Percentiles rank a stretch among this genome's conserved stretches.
Conservation (phyloP, 2,113 vertebrate species). For the Hippolais icterina region DNA sequence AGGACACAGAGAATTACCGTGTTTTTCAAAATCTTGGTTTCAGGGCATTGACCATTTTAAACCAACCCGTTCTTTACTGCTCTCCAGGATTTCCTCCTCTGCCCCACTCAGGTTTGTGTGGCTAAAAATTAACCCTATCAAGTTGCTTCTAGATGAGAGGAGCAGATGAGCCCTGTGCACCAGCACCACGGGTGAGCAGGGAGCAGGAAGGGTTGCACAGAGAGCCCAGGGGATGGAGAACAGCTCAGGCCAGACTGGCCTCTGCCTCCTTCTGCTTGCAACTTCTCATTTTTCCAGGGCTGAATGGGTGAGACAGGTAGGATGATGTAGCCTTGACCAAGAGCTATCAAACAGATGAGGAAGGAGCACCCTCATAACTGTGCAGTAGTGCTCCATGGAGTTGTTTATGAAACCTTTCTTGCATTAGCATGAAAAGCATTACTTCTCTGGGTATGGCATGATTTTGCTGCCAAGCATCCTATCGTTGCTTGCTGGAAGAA, state of each 20-base stretch:
- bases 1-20: background rate
- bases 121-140: background rate
- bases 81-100: background rate
- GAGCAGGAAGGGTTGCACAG: background rate
- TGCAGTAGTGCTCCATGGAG: background rate
- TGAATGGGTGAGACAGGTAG: background rate
- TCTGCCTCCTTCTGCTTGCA: background rate
- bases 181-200: background rate
- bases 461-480: background rate
- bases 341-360: background rate
- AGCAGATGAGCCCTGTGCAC: background rate
- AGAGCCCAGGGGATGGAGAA: background rate
- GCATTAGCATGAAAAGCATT: background rate
- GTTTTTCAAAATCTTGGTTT: background rate
- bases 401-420: background rate
- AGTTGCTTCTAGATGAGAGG: background rate
- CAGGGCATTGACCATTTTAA: background rate
- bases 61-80: background rate
- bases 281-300: background rate
- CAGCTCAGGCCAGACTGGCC: background rate
- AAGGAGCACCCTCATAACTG: background rate
- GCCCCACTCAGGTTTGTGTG: background rate
- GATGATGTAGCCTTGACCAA: background rate
- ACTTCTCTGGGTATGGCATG: background rate
- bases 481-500: background rate